Base-by-base conservation (phyloP, 2,797 vertebrate species). In the Coranthus polyacanthus region DNA sequence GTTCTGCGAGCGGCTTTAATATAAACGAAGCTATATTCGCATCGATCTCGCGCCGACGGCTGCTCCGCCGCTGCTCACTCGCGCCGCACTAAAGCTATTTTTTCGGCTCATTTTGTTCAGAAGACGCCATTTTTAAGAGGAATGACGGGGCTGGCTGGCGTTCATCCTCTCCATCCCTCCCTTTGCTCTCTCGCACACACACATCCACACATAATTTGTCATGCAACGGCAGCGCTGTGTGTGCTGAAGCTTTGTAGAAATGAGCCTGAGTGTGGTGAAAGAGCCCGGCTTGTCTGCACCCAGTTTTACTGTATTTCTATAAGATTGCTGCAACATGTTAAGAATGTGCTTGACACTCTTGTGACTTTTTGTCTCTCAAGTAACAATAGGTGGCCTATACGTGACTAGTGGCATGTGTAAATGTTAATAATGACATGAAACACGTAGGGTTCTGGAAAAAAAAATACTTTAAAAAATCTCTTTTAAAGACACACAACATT, bases 121-220 rank as follows among this genome's bases (percentile, higher is more conserved):
- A 85, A 87, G 92, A 90, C 92, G 93, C 92, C 92, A 93, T 94
- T 92, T 92, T 92, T 91, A 81, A 76, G 78, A 83, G 81, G 88
- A 87, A 80, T 84, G 84, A 85, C 88, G 88, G 77, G 26, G 26
- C 26, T 29, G 70, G 82, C 82, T 83, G 78, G 79, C 82, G 74
- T 81, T 71, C 75, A 45, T 79, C 58, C 89, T 71, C 68, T 58
- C 54, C 38, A 47, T 63, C 79, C 11, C 79, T 56, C 64, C 12
- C 46, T 71, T 56, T 47, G n/a, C 45, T 21, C 45, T 21, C 65
- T 13, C 53, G 3, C 61, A 22, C 34, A 13, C 67, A 18, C 43
- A 38, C 44, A 24, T 39, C 58, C 56, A 26, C 68, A 53, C 54
- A 41, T 46, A 53, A 38, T 63, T 57, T 75, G 55, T 65, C 71